Evolutionary conservation across 2,113 vertebrate genomes (phyloP), one percentile per base, ranked within the genome.

Genomic region (Genyomyrus donnyi): DNA sequence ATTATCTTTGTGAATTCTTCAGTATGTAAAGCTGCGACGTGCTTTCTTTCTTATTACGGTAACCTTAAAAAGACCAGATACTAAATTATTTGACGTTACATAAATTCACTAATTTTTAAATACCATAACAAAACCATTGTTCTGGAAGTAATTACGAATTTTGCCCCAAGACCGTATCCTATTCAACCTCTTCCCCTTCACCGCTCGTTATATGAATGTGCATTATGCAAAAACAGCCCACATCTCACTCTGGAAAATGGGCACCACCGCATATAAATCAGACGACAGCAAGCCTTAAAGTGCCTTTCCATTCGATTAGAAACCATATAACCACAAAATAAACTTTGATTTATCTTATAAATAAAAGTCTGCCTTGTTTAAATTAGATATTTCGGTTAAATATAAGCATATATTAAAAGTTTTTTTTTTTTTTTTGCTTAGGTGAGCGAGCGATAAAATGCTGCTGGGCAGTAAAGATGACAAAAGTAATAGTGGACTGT

Each of bases 141-240:
- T 70, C 77, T 39, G 53, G 48, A 85, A 89, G 85, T 31, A 58
- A 48, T 46, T 10, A 35, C 53, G 27, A 89, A 31, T 66, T 42
- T 85, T n/a, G 88, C 88, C 77, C 19, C 31, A 31, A n/a, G 80
- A 88, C 42, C 62, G 9, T 10, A 15, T 66, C 46, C 83, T 48
- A 50, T 46, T 50, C 11, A 53, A 86, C 89, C 50, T 84, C 50
- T 91, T 92, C 90, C 90, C 88, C 90, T 87, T 90, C 89, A 83
- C 88, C 77, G 84, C 80, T 85, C 86, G 31, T 35, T 58, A 90
- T 90, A 90, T 90, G 90, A 90, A 92, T 90, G 87, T 91, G 84
- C 90, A 89, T 84, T 90, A 88, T 88, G 89, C 89, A 87, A 91
- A 80, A 91, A 89, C 93, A 89, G 91, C 93, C 93, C 92, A 92